Conservation (phyloP, 2,797 vertebrate species). For the Rallus crepitans region DNA sequence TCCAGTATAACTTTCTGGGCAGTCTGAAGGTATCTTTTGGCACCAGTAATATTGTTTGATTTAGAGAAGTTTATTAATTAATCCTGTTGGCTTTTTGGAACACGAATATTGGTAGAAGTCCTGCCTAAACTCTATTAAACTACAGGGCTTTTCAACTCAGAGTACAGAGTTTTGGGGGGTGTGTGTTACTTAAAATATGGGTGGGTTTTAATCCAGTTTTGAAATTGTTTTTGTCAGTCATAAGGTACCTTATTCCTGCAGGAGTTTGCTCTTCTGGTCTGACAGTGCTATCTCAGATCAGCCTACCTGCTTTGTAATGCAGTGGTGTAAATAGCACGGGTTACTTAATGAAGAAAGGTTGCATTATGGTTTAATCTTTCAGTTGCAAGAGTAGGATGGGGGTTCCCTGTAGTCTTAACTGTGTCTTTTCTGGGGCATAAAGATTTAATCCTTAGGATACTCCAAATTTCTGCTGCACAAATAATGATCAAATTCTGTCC, state of each 20-base stretch:
- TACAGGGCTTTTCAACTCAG: background rate
- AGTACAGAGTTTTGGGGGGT: background rate
- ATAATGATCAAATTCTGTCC: background rate
- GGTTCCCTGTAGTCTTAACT: background rate
- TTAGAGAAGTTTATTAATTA: background rate
- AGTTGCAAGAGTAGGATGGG: background rate
- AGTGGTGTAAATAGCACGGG: background rate
- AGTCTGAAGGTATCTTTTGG: background rate
- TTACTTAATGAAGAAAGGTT: background rate
- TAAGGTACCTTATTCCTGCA: background rate
- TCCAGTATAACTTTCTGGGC: background rate
- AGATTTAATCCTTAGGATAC: background rate
- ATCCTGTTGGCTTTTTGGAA: background rate
- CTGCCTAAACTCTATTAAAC: background rate
- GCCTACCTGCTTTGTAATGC: background rate
- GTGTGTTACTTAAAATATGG: background rate
- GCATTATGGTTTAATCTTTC: background rate
- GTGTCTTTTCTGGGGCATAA: background rate
- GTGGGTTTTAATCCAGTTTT: background rate
- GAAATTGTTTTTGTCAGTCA: background rate
- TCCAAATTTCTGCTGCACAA: background rate
- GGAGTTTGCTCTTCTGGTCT: background rate
- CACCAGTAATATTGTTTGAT: background rate
- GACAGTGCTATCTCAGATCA: background rate
- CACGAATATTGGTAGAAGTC: background rate